phyloP scores from a whole-genome alignment of 2,113 vertebrate genomes.

The Bufo gargarizans region DNA sequence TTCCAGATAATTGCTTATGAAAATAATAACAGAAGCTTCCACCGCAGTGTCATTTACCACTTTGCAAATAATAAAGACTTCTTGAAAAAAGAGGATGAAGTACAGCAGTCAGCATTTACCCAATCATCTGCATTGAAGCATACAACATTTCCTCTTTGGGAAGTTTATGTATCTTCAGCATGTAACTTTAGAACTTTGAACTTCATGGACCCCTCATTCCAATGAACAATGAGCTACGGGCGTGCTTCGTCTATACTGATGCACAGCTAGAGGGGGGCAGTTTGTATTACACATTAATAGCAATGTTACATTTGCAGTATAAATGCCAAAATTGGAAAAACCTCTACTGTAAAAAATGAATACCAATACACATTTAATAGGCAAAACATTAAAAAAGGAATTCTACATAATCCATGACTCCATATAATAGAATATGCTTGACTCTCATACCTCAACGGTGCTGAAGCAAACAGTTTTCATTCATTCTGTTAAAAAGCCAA shows the following conservation, averaged over 20 bases:
- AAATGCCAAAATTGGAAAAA: background rate
- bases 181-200: slow-evolving; percentile 53
- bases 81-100: background rate
- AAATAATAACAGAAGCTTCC: background rate
- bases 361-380: background rate
- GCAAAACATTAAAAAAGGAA: background rate
- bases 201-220: slow-evolving; percentile 33
- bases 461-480: too few species aligned
- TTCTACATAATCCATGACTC: background rate
- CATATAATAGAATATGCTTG: background rate
- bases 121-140: slow-evolving; percentile 33
- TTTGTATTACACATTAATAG: background rate
- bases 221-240: slow-evolving; percentile 45
- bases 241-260: slow-evolving; percentile 9
- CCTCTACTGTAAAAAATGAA: background rate
- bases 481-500: too few species aligned
- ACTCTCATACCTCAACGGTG: too few species aligned
- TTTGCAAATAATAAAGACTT: background rate
- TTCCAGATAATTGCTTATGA: background rate
- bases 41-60: background rate
- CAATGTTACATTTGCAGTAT: background rate
- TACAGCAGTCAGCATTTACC: background rate
- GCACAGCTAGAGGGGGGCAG: background rate
- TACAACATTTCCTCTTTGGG: slow-evolving; percentile 43
- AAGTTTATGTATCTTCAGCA: slow-evolving; percentile 34